These are phyloP conservation scores for Zophobas atratus DNA, from an alignment of 1,140 invertebrate species.

Conservation along the genomic window DNA sequence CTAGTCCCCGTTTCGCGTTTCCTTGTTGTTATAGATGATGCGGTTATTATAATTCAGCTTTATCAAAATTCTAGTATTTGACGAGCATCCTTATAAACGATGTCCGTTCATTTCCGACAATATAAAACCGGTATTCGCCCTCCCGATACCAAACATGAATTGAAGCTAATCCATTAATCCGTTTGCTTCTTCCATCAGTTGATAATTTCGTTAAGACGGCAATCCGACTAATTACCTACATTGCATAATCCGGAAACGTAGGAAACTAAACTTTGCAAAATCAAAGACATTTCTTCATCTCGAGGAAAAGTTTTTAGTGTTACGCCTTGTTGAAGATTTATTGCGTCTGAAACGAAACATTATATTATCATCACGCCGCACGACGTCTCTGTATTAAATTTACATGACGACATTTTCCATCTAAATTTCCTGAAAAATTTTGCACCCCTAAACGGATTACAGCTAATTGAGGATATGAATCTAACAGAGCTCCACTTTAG, in stretches of 20 bases:
- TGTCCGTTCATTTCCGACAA: no score
- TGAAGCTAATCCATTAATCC: no score
- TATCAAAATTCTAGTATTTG: no score
- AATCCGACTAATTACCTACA: slow-evolving; percentile 5
- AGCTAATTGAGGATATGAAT: slow-evolving; percentile 33
- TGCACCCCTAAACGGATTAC: slow-evolving; percentile 32
- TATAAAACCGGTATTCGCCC: no score
- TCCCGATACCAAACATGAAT: no score
- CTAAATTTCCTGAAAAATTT: slow-evolving; percentile 42
- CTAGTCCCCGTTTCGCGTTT: no score
- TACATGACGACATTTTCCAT: slow-evolving; percentile 32
- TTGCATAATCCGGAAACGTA: no score
- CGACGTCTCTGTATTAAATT: slow-evolving; percentile 37
- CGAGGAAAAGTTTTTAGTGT: slow-evolving; percentile 17
- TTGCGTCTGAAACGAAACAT: slow-evolving; percentile 29
- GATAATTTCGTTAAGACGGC: slow-evolving; percentile 6
- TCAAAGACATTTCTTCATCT: slow-evolving; percentile 20
- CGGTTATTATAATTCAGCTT: no score
- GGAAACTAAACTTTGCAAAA: slow-evolving; percentile 11
- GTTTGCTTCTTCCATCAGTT: not conserved
- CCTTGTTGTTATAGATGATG: no score
- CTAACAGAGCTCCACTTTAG: slow-evolving; percentile 32
- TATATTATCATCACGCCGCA: slow-evolving; percentile 39
- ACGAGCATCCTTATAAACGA: no score
- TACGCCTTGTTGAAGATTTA: slow-evolving; percentile 37